Evolutionary conservation across 2,888 invertebrate species (phyloP).

Genomic region (Ophion ventricosus): DNA sequence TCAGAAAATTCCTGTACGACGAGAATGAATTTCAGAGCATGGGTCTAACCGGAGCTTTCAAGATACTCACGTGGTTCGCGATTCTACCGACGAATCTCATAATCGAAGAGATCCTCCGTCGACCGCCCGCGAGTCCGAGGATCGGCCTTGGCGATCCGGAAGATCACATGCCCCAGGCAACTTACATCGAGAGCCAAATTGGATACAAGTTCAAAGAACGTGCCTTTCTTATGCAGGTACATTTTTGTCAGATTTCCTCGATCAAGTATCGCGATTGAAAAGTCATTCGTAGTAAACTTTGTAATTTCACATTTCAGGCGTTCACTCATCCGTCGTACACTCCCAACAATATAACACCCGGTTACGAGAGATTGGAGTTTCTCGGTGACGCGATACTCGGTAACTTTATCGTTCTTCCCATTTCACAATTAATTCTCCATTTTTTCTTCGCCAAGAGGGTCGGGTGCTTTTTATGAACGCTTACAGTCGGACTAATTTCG

Average conservation of each 20-base stretch:
- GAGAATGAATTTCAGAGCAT: slow-evolving; percentile 80
- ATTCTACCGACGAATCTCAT: slow-evolving; percentile 85
- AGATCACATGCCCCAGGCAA: slow-evolving; percentile 81
- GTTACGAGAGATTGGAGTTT: slow-evolving; percentile 96
- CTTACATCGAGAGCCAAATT: slow-evolving; percentile 86
- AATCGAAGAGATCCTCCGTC: slow-evolving; percentile 78
- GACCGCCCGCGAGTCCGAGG: slow-evolving; percentile 65
- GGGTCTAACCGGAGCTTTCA: slow-evolving; percentile 85
- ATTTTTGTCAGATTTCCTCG: slow-evolving; percentile 22
- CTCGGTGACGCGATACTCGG: slow-evolving; percentile 94
- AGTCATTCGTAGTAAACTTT: neutral
- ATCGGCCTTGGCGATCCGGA: slow-evolving; percentile 69
- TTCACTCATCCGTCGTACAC: slow-evolving; percentile 96
- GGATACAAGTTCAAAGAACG: slow-evolving; percentile 92
- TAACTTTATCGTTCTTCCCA: slow-evolving; percentile 70
- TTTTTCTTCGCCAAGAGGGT: too few species aligned
- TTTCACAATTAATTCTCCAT: neutral
- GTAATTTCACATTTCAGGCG: slow-evolving; percentile 85
- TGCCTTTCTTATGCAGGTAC: slow-evolving; percentile 90
- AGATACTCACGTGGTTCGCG: slow-evolving; percentile 87
- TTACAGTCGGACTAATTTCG: too few species aligned
- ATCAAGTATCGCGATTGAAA: too few species aligned
- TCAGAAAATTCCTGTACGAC: neutral
- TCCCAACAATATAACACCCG: slow-evolving; percentile 91
- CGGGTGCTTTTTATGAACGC: too few species aligned